Conservation (phyloP, 2,888 invertebrate species). For the Oscheius myriophilus region DNA sequence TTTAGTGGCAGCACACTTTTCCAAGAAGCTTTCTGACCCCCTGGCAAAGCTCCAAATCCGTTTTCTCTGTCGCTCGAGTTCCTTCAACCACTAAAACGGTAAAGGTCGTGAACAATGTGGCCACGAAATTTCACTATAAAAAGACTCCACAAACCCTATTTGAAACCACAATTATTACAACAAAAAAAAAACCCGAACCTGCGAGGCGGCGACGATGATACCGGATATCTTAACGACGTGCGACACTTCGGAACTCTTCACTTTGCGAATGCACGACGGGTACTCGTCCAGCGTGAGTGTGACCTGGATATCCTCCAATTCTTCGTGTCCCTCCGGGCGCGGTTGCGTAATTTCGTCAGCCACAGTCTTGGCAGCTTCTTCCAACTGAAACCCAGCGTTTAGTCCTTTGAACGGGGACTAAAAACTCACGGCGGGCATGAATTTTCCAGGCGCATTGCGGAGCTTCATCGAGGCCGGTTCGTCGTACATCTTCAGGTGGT, state of each 20-base stretch:
- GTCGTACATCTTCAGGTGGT: conserved; percentile 92
- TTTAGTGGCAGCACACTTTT: too few relatives aligned
- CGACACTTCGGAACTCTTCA: conserved; percentile 89
- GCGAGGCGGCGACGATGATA: conserved; percentile 91
- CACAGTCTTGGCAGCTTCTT: conserved; percentile 94
- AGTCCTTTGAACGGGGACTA: not conserved
- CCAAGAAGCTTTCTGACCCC: too few relatives aligned
- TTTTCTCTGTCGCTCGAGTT: too few relatives aligned
- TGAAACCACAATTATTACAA: too few relatives aligned
- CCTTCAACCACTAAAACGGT: too few relatives aligned
- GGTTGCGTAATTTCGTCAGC: conserved; percentile 96
- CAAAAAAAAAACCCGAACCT: too few relatives aligned
- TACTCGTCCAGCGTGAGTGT: conserved; percentile 61
- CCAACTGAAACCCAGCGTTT: conserved; percentile 76
- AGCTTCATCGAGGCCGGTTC: conserved; percentile 85
- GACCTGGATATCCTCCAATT: conserved; percentile 89
- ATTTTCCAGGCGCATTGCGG: conserved; percentile 89
- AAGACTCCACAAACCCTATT: too few relatives aligned
- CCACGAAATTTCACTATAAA: too few relatives aligned
- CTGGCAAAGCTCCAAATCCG: too few relatives aligned
- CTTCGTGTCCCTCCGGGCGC: conserved; percentile 87
- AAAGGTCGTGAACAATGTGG: too few relatives aligned
- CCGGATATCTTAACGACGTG: conserved; percentile 92
- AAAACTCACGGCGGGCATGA: conserved; percentile 80
- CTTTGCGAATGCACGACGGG: conserved; percentile 58